Evolutionary conservation across 2,113 vertebrate species (phyloP), one percentile per base, ranked within the genome.

Genomic region (Galeopterus variegatus): DNA sequence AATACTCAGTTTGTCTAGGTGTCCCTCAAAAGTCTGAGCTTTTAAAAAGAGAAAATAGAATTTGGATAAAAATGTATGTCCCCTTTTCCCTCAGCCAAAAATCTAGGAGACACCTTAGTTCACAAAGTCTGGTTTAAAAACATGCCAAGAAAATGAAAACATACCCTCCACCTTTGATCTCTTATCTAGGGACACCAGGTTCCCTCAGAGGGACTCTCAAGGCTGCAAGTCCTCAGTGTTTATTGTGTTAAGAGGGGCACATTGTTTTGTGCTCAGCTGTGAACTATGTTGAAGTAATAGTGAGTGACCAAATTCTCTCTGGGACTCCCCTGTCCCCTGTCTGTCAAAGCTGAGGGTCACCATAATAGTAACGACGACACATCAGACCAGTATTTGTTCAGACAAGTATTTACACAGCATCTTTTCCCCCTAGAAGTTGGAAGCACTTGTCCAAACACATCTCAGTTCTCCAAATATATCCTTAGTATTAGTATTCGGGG

Each of bases 101-200:
- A 76, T 72, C 77, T 65, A 84, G 70, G 79, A 93, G 88, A 65
- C 58, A n/a, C 45, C 36, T 95, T 69, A 62, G 50, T 85, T 83
- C 79, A 73, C 94, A 72, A 82, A 88, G 64, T 85, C 54, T 88
- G 70, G 41, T 84, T 88, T 90, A 33, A 93, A 98, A 97, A 93
- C 86, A 82, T 87, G 31, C 69, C 36, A 69, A 95, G 72, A 97
- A 96, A 96, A 96, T 95, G 62, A 96, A 96, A 98, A 93, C 93
- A 83, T 36, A n/a, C 23, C 60, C 52, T 90, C 31, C 52, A 86
- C 33, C 45, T 97, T 97, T 98, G 97, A 97, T 98, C 93, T 98
- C 96, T 98, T 98, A 98, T 98, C 98, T 98, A 50, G 69, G 52
- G 64, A 96, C 86, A 24, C 50, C 98, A 97, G 94, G 86, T 97